Evolutionary conservation across 2,888 invertebrate species (phyloP), one percentile per base, ranked within the genome.

Genomic region (Hemicrepidius hirtus): DNA sequence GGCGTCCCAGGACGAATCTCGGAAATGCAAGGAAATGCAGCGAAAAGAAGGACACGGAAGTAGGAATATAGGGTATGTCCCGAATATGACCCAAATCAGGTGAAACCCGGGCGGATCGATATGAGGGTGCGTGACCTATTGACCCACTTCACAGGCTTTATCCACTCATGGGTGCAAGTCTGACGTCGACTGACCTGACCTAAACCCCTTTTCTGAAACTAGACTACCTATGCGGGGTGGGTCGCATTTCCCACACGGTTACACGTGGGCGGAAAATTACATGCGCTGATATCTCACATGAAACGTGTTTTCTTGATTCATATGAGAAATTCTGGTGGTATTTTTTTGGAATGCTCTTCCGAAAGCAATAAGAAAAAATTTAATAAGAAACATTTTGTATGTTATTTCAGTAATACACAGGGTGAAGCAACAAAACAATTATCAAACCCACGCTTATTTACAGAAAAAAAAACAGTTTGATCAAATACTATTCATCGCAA

Each of bases 21-120:
- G 60, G 59, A 40, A 66, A 10, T 57, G 66, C 41, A 66, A 41
- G 44, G n/a, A 50, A 50, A 20, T 60, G 60, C 60, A 60, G 9
- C 60, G 60, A 18, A 32, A 28, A 37, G 46, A 32, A 49, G 55
- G 59, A 59, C 44, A 21, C 32, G 68, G 68, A 68, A 68, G 68
- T 50, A n/a, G 28, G 41, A 53, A 16, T 59, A 74, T 69, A 59
- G 59, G 70, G 74, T 74, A 75, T 69, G 71, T 67, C 62, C 69
- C 57, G 67, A 75, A 73, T 67, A 62, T 73, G 75, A 73, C 75
- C 73, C 64, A 71, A 67, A 73, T 75, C 73, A 60, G 73, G 64
- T 70, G 67, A 68, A 69, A 68, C 77, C 77, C 75, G 77, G 72
- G 75, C 74, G 64, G 74, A 41, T 73, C 76, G 73, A 75, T 74